A percentile compares a stretch with the other conserved stretches of the same genome.
These are phyloP conservation scores for Nannoperca australis DNA, from an alignment of 2,797 vertebrate species.

Conservation along the genomic window DNA sequence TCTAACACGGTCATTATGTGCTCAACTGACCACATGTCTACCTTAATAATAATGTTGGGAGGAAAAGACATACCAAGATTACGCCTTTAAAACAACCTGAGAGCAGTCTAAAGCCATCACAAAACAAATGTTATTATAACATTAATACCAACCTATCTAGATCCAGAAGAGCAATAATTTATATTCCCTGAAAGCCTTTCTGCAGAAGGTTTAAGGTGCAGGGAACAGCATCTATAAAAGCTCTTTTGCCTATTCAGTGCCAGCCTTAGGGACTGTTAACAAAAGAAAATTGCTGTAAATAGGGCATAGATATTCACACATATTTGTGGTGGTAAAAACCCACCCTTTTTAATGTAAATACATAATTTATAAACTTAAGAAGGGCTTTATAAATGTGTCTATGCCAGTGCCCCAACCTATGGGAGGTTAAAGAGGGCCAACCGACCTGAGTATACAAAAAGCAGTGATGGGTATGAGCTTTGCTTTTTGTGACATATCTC, in stretches of 20 bases:
- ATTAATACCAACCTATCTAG: neutral
- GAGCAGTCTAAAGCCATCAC: neutral
- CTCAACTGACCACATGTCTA: neutral
- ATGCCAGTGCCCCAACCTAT: neutral
- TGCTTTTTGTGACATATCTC: neutral
- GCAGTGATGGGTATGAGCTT: neutral
- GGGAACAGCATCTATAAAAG: neutral
- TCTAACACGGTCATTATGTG: too few species aligned
- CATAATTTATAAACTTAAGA: neutral
- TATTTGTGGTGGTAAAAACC: neutral
- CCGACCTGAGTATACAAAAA: neutral
- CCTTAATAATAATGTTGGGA: neutral
- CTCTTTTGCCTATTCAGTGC: neutral
- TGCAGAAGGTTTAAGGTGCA: neutral
- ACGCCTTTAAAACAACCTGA: neutral
- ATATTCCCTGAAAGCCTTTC: neutral
- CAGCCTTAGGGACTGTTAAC: neutral
- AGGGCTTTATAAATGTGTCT: neutral
- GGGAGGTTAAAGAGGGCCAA: neutral
- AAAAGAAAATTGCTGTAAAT: neutral
- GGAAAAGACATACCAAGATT: neutral
- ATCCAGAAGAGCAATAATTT: conserved; percentile 2
- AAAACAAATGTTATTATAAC: neutral
- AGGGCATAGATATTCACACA: neutral
- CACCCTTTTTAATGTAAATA: conserved; percentile 6